A percentile compares a stretch with the other conserved stretches of the same genome.
Conservation (phyloP, 2,888 invertebrate species). For the Daptonema setosum region DNA sequence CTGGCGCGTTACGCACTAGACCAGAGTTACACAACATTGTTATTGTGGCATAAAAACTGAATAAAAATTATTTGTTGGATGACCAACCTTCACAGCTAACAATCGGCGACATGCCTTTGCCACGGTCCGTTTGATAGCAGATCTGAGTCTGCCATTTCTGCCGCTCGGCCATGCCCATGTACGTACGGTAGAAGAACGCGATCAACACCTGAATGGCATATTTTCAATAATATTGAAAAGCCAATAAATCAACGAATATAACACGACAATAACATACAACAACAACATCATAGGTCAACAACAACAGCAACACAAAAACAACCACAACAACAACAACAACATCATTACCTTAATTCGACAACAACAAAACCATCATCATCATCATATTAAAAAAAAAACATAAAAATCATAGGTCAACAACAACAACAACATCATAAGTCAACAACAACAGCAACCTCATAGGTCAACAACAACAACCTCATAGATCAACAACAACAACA, state of each 20-base stretch:
- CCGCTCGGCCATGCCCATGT: conserved; percentile 29
- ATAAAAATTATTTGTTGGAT: too few species aligned
- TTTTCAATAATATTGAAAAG: background rate
- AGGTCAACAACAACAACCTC: too few species aligned
- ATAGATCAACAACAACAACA: background rate
- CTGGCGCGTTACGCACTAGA: too few species aligned
- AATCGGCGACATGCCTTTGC: conserved; percentile 40
- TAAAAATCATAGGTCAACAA: background rate
- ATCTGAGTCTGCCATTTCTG: conserved; percentile 31
- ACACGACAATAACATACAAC: too few species aligned
- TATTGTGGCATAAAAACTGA: too few species aligned
- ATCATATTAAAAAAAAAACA: background rate
- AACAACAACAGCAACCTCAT: too few species aligned
- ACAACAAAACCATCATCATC: background rate
- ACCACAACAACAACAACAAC: too few species aligned
- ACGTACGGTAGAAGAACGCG: conserved; percentile 36
- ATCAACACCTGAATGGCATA: conserved; percentile 33
- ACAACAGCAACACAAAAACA: too few species aligned
- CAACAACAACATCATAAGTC: too few species aligned
- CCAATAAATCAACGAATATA: background rate
- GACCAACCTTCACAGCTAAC: conserved; percentile 50
- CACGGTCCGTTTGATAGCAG: conserved; percentile 42
- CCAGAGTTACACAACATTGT: too few species aligned
- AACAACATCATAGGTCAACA: too few species aligned
- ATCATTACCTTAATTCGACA: too few species aligned